phyloP scores from a whole-genome alignment of 2,797 vertebrate species.

The Rhincodon typus region DNA sequence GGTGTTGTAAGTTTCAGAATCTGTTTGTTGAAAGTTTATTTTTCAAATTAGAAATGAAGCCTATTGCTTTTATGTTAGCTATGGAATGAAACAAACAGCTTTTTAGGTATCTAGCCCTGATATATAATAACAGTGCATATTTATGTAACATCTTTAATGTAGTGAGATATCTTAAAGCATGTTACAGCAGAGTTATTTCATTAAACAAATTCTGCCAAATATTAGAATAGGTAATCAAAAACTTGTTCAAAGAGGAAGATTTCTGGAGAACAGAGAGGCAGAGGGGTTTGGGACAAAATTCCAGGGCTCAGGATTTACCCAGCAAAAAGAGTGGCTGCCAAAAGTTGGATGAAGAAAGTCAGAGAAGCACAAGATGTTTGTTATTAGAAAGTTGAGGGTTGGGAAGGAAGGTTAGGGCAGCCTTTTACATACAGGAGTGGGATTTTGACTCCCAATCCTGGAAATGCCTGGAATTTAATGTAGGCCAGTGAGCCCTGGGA shows the following conservation, averaged over 20 bases:
- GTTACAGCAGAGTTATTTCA: not conserved
- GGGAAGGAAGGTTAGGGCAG: not conserved
- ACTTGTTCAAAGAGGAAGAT: not conserved
- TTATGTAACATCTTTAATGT: not conserved
- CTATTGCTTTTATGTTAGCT: not conserved
- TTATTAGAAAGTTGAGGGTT: not conserved
- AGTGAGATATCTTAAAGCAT: not conserved
- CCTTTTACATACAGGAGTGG: not conserved
- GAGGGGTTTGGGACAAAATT: not conserved
- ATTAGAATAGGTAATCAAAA: not conserved
- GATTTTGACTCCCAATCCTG: not conserved
- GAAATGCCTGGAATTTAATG: not conserved
- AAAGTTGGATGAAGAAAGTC: too few relatives aligned
- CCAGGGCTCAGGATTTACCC: not conserved
- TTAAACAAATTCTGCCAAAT: not conserved
- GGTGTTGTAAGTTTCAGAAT: not conserved
- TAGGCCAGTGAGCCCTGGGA: not conserved
- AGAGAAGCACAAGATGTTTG: not conserved
- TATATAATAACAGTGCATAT: not conserved
- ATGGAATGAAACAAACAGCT: not conserved
- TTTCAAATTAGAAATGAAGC: not conserved
- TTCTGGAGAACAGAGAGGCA: not conserved
- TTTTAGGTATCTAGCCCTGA: not conserved
- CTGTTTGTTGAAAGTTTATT: not conserved
- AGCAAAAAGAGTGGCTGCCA: not conserved